Conservation (phyloP, 2,113 vertebrate species). For the Oryzias woworae region DNA sequence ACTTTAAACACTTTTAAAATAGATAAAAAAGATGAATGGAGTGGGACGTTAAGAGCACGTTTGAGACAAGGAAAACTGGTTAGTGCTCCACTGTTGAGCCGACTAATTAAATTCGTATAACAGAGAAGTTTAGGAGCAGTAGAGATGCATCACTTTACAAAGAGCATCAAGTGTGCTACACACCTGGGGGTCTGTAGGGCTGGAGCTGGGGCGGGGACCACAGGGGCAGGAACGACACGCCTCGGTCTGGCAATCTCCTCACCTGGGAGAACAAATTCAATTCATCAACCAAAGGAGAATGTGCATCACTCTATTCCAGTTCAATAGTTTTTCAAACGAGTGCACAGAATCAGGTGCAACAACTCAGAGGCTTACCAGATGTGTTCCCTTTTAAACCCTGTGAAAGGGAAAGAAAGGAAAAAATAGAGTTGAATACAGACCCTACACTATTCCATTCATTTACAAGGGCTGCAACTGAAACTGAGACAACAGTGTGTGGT, state of each 20-base stretch:
- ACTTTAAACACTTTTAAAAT: no score
- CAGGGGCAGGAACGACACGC: conserved; percentile 69
- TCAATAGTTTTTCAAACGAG: conserved; percentile 3
- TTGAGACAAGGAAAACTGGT: no score
- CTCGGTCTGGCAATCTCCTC: conserved; percentile 94
- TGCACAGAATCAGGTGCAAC: background rate
- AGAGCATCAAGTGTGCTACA: conserved; percentile 16
- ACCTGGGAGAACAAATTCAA: conserved; percentile 68
- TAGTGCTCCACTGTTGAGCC: no score
- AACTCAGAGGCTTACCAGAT: conserved; percentile 85
- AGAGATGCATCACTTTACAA: no score
- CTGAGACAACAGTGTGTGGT: background rate
- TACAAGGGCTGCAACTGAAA: background rate
- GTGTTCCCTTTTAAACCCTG: conserved; percentile 94
- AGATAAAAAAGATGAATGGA: no score
- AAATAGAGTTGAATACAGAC: background rate
- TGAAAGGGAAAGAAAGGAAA: conserved; percentile 75
- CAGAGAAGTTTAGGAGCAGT: background rate
- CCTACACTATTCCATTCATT: background rate
- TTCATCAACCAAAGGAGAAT: background rate
- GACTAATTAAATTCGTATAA: background rate
- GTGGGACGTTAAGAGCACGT: no score
- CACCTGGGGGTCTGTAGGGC: conserved; percentile 83
- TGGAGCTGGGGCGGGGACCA: conserved; percentile 38
- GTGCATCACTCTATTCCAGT: background rate